These are phyloP conservation scores for Amiota minor DNA, from an alignment of 2,888 invertebrate species.

Conservation along the genomic window DNA sequence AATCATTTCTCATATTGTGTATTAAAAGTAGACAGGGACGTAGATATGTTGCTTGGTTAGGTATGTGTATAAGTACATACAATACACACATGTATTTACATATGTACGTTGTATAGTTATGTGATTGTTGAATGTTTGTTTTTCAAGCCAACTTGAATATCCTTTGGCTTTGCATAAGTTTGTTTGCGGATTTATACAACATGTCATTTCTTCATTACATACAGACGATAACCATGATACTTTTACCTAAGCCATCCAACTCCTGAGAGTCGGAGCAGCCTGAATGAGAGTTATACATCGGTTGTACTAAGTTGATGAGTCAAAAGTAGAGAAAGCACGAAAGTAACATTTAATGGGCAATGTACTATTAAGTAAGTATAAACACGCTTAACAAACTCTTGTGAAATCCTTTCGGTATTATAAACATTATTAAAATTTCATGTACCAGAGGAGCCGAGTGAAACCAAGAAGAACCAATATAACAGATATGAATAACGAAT, in stretches of 20 bases:
- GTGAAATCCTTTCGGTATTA: slow-evolving; percentile 69
- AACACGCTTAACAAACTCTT: slow-evolving; percentile 46
- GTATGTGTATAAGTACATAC: too few species aligned
- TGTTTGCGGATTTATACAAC: slow-evolving; percentile 68
- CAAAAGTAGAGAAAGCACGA: slow-evolving; percentile 23
- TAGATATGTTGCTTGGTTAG: too few species aligned
- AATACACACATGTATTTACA: too few species aligned
- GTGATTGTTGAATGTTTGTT: slow-evolving; percentile 11
- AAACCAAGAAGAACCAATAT: background rate
- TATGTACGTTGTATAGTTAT: too few species aligned
- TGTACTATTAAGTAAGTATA: slow-evolving; percentile 57
- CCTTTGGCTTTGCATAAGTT: slow-evolving; percentile 39
- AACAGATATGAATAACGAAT: too few species aligned
- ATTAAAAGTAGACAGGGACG: too few species aligned
- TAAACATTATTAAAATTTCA: slow-evolving; percentile 69
- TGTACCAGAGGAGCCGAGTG: slow-evolving; percentile 47
- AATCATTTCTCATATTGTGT: too few species aligned
- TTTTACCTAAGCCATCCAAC: background rate
- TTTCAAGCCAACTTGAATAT: slow-evolving; percentile 19
- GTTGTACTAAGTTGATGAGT: background rate
- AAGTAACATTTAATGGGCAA: slow-evolving; percentile 62
- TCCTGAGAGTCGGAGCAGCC: background rate
- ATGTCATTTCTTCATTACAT: slow-evolving; percentile 56
- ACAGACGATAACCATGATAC: background rate
- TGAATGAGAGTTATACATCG: background rate